phyloP scores from a whole-genome alignment of 2,888 invertebrate species.

The Cerceris rybyensis region DNA sequence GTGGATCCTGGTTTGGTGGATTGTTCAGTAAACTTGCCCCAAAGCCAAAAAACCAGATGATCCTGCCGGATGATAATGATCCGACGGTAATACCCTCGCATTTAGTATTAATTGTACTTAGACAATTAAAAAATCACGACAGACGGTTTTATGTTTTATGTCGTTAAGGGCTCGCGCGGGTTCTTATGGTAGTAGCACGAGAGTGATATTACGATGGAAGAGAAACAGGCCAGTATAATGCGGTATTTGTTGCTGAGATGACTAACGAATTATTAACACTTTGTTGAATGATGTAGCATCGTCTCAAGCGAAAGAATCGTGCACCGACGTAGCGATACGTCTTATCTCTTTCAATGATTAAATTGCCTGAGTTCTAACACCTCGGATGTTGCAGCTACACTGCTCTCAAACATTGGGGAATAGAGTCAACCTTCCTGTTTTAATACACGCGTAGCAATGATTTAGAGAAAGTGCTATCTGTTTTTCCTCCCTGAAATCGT shows the following conservation, averaged over 20 bases:
- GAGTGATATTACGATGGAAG: conserved; percentile 65
- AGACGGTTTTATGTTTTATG: conserved; percentile 72
- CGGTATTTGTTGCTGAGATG: conserved; percentile 38
- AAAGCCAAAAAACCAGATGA: conserved; percentile 96
- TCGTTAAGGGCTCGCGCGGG: conserved; percentile 76
- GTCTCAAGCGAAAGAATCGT: no score
- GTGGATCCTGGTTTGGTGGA: conserved; percentile 90
- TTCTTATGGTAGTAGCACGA: conserved; percentile 76
- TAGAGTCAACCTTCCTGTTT: no score
- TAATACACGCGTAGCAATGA: no score
- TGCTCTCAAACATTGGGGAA: no score
- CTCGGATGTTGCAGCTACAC: no score
- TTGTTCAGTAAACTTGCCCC: conserved; percentile 92
- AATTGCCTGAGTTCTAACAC: no score
- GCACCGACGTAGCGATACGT: no score
- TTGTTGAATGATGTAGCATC: conserved; percentile 21
- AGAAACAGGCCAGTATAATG: conserved; percentile 74
- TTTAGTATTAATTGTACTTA: neutral
- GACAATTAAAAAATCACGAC: conserved; percentile 37
- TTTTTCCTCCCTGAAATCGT: neutral
- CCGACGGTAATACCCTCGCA: conserved; percentile 88
- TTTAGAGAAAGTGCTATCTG: no score
- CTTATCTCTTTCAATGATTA: no score
- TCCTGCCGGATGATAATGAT: conserved; percentile 96
- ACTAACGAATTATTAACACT: conserved; percentile 51